These are phyloP conservation scores for Upupa epops DNA, from an alignment of 2,113 vertebrate species.

Conservation along the genomic window DNA sequence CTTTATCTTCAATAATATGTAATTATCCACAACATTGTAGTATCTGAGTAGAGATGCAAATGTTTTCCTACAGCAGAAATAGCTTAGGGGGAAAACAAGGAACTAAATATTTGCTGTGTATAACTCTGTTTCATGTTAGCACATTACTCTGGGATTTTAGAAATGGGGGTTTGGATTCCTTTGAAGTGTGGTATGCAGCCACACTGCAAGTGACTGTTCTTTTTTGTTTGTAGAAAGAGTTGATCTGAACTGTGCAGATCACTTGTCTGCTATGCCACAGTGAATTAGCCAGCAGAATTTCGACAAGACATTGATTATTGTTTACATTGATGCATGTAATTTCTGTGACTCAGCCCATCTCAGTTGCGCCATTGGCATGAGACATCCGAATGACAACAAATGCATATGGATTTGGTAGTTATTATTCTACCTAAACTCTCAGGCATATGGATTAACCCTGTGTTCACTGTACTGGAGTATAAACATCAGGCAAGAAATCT, in stretches of 20 bases:
- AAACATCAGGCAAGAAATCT: not conserved
- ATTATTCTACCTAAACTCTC: not conserved
- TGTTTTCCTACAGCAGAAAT: not conserved
- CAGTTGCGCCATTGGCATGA: not conserved
- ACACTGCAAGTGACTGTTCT: not conserved
- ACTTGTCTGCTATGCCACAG: not conserved
- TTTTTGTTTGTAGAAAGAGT: not conserved
- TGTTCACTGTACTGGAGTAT: not conserved
- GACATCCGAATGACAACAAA: not conserved
- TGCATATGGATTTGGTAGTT: not conserved
- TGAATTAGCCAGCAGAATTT: not conserved
- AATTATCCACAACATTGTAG: not conserved
- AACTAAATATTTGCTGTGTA: not conserved
- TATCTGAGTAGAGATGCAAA: not conserved
- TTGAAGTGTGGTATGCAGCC: not conserved
- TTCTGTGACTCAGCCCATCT: not conserved
- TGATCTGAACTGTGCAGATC: not conserved
- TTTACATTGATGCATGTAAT: not conserved
- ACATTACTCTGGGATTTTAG: not conserved
- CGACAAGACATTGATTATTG: not conserved
- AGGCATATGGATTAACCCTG: not conserved
- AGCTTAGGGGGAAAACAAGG: not conserved
- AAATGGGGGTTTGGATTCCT: not conserved
- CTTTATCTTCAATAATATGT: not conserved
- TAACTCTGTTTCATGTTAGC: not conserved